Base-by-base conservation (phyloP, 2,113 vertebrate genomes). In the Microcebus tavaratra region DNA sequence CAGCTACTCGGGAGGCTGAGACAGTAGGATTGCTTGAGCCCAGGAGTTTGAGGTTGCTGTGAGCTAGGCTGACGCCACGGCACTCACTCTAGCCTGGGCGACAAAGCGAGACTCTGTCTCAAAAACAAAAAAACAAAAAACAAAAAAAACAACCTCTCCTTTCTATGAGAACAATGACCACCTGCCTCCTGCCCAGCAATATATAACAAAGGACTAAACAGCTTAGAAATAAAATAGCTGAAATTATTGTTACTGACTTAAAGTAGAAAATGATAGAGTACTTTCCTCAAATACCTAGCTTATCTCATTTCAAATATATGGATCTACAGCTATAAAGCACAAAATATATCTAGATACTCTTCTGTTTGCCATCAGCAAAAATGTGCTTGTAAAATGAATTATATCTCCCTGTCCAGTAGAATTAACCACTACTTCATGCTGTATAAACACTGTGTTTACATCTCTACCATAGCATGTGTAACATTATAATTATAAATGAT, bases 221-320 rank as follows among this genome's bases (percentile, higher is more conserved):
- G 36, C 21, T 45, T 59, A 55, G 39, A 90, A 95, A 85, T 79
- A 70, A 82, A 94, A 67, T 18, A 94, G 18, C 20, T 89, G 31
- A 61, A 86, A 75, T 27, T 92, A 75, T 5, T 85, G 18, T 50
- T 50, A 80, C 6, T 65, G 29, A 72, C 18, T 39, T 29, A 79
- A 0, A 36, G 72, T 0, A 59, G 55, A 73, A 89, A 67, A 86
- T 53, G 27, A 83, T 0, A 61, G 57, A 45, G 34, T 25, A n/a
- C 39, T 70, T 57, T 86, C 73, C 34, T 75, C 83, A 75, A 83
- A 57, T 14, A 89, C 34, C 55, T 11, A 25, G 7, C 2, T 36
- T 61, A 20, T 36, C 79, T 2, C 48, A 97, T 68, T 92, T 95
- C 76, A 96, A 85, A 81, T 27, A 76, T 1, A 82, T 15, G 94